Evolutionary conservation across 2,888 invertebrate genomes (phyloP).

Genomic region (Caradrina clavipalpis): DNA sequence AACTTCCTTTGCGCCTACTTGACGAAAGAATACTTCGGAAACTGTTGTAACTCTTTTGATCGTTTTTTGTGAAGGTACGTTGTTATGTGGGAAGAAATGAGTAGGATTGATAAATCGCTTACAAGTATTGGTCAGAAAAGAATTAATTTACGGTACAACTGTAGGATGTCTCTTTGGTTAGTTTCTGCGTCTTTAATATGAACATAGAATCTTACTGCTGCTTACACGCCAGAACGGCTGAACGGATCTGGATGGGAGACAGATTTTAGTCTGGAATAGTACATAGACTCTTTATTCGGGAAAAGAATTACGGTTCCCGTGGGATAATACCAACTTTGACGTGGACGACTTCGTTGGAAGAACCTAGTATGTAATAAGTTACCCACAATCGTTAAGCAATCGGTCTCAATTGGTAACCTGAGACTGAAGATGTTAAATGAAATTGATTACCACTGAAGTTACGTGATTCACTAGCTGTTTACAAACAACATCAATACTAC

Average conservation of each 20-base stretch:
- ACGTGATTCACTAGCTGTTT: constrained; percentile 34
- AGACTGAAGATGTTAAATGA: constrained; percentile 29
- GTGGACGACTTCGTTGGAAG: too few relatives aligned
- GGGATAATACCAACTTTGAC: too few relatives aligned
- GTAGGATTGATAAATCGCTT: constrained; percentile 49
- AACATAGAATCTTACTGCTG: too few relatives aligned
- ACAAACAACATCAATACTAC: constrained; percentile 36
- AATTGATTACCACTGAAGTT: constrained; percentile 34
- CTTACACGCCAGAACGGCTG: too few relatives aligned
- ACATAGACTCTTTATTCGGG: too few relatives aligned
- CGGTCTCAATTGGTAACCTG: constrained; percentile 17
- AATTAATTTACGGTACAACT: constrained; percentile 14
- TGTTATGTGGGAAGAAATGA: constrained; percentile 50
- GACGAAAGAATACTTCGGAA: constrained; percentile 73
- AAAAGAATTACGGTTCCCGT: too few relatives aligned
- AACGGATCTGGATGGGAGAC: too few relatives aligned
- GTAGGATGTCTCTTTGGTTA: constrained; percentile 22
- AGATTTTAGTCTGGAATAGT: too few relatives aligned
- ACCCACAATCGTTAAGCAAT: constrained; percentile 28
- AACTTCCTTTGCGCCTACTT: constrained; percentile 84
- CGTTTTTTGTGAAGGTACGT: constrained; percentile 33
- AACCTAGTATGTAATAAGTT: constrained; percentile 6
- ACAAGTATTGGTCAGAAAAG: constrained; percentile 24
- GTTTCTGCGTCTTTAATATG: neutral
- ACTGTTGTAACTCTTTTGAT: constrained; percentile 63